Percentiles rank a stretch among this genome's conserved stretches.
Evolutionary conservation across 2,113 vertebrate species (phyloP).

Genomic region (Centrocercus urophasianus): DNA sequence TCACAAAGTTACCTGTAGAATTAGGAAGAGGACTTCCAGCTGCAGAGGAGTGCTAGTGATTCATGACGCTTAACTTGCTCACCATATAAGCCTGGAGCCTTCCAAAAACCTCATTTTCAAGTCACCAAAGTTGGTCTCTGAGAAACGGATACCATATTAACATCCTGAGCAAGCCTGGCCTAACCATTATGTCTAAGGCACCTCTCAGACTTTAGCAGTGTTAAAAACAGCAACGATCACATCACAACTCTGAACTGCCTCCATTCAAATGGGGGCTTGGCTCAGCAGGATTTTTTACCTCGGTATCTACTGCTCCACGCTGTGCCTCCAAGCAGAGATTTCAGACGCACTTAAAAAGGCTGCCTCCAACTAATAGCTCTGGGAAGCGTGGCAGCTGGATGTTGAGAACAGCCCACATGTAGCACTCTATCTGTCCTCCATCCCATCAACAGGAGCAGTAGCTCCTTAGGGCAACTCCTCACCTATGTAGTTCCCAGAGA

Average conservation of each 20-base stretch:
- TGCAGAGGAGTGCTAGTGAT: background rate
- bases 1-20: background rate
- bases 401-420: background rate
- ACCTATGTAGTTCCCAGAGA: background rate
- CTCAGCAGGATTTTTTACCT: slow-evolving; percentile 2
- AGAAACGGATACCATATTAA: background rate
- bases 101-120: background rate
- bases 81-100: background rate
- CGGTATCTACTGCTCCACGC: background rate
- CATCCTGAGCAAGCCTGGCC: background rate
- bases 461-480: background rate
- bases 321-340: background rate
- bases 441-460: background rate
- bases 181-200: background rate
- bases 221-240: background rate
- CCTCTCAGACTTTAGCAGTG: accelerated
- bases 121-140: background rate
- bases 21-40: background rate
- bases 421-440: background rate
- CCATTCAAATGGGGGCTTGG: accelerated
- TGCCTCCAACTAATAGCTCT: background rate
- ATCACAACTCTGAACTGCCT: background rate
- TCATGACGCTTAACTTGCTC: accelerated
- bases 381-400: background rate
- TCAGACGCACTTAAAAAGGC: background rate